Conservation (phyloP, 1,140 invertebrate species). For the Drosophila nasuta region DNA sequence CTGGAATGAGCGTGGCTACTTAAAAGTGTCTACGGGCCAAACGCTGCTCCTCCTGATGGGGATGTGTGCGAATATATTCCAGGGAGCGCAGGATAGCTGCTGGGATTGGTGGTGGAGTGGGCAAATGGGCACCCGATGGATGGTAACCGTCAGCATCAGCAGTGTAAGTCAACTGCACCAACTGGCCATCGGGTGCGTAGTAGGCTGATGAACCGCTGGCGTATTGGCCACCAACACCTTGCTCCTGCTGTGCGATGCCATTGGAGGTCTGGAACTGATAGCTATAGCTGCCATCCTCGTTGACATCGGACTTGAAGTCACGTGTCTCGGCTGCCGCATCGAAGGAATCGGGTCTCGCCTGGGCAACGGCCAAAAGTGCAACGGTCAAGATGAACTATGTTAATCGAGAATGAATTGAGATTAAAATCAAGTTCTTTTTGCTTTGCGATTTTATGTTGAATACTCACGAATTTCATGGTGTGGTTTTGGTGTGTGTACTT, state of each 20-base stretch:
- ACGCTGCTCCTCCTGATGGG: conserved; percentile 76
- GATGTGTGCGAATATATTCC: conserved; percentile 87
- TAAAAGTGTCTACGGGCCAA: conserved; percentile 60
- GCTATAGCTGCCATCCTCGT: conserved; percentile 86
- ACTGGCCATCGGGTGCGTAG: conserved; percentile 84
- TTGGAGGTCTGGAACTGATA: conserved; percentile 87
- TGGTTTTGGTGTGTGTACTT: conserved; percentile 51
- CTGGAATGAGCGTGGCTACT: conserved; percentile 1
- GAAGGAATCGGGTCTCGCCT: conserved; percentile 66
- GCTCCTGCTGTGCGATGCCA: conserved; percentile 87
- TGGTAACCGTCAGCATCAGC: conserved; percentile 92
- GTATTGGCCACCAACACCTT: conserved; percentile 84
- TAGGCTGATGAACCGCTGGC: conserved; percentile 75
- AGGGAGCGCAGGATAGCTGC: conserved; percentile 87
- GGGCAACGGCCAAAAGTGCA: conserved; percentile 54
- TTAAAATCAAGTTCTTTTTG: neutral
- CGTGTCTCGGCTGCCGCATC: conserved; percentile 74
- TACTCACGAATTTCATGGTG: conserved; percentile 81
- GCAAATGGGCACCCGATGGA: conserved; percentile 90
- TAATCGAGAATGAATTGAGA: neutral
- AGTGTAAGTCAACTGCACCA: conserved; percentile 87
- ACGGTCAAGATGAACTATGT: conserved; percentile 64
- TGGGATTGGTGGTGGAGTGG: conserved; percentile 93
- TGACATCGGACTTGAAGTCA: conserved; percentile 78
- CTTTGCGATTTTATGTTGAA: neutral